Conservation (phyloP, 2,888 invertebrate genomes). For the Platycheirus rosarum region DNA sequence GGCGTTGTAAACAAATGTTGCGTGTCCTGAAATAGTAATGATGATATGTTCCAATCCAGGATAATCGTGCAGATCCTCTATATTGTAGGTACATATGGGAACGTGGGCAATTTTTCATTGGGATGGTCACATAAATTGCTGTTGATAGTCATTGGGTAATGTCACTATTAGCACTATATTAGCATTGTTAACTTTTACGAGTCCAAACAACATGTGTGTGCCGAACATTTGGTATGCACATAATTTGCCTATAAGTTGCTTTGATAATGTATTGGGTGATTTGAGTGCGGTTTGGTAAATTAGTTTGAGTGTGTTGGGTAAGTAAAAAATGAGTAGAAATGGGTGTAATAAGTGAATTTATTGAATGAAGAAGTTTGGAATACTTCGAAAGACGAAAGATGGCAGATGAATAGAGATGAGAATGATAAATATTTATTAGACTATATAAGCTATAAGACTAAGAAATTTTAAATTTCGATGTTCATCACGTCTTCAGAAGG, state of each 20-base stretch:
- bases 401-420: no score
- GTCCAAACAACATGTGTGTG: conserved; percentile 2
- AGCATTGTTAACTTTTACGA: conserved; percentile 47
- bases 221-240: conserved; percentile 26
- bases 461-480: no score
- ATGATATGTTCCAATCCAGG: conserved; percentile 29
- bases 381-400: no score
- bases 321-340: no score
- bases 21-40: conserved; percentile 40
- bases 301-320: no score
- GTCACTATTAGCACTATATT: conserved; percentile 69
- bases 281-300: no score
- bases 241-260: neutral
- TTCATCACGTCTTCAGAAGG: no score
- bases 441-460: no score
- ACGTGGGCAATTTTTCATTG: conserved; percentile 60
- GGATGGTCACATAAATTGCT: conserved; percentile 61
- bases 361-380: no score
- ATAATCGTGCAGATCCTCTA: conserved; percentile 24
- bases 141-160: conserved; percentile 64
- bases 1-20: conserved; percentile 59
- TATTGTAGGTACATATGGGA: neutral
- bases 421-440: no score
- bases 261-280: neutral
- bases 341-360: no score